Conservation (phyloP, 2,797 vertebrate species). For the Columba guinea region DNA sequence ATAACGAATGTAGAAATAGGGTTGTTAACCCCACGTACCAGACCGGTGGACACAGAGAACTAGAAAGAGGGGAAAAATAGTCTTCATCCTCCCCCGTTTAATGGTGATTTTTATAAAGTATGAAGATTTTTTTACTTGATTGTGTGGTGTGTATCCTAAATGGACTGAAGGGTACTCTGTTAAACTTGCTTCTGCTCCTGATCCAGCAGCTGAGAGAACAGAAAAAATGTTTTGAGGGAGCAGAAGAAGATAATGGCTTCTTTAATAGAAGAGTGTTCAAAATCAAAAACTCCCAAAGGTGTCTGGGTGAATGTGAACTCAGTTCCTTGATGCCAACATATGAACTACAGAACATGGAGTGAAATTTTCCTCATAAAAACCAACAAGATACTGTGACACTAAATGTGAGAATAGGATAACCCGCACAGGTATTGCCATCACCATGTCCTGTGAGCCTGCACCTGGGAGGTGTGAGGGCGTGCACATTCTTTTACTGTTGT, state of each 20-base stretch:
- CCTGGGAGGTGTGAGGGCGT: background rate
- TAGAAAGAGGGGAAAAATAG: background rate
- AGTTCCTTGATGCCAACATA: background rate
- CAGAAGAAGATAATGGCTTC: background rate
- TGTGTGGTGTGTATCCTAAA: background rate
- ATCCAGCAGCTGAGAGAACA: background rate
- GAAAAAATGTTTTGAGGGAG: background rate
- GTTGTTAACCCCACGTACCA: background rate
- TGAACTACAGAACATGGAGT: background rate
- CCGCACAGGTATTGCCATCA: background rate
- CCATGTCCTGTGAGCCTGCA: background rate
- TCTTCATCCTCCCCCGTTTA: background rate
- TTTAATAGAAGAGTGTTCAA: background rate
- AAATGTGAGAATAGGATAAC: background rate
- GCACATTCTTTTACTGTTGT: fast-evolving
- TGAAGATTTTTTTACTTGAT: background rate
- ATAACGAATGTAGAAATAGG: background rate
- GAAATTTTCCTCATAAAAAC: background rate
- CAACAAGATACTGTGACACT: background rate
- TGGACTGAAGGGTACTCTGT: background rate
- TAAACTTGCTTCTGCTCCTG: background rate
- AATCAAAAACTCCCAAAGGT: background rate
- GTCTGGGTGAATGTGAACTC: background rate
- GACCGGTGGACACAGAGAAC: background rate
- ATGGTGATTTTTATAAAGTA: background rate